phyloP scores from a whole-genome alignment of 2,888 invertebrate species.

The Osedax fenrisi region DNA sequence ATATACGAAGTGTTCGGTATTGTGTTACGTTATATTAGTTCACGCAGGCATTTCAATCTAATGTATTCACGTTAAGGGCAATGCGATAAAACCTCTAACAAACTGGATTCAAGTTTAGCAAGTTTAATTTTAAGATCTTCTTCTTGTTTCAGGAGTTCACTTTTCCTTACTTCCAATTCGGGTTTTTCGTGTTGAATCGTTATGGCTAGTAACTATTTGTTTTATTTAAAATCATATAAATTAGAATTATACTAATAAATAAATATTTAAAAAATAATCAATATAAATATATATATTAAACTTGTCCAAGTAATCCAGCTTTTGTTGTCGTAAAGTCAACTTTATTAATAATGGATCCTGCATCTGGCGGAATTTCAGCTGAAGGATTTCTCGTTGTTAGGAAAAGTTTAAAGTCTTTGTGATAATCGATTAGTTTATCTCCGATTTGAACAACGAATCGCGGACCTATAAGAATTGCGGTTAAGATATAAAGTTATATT shows the following conservation, averaged over 20 bases:
- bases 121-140: slow-evolving; percentile 76
- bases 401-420: slow-evolving; percentile 63
- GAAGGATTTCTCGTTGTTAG: slow-evolving; percentile 56
- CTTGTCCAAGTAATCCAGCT: slow-evolving; percentile 64
- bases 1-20: too few relatives aligned
- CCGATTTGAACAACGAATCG: slow-evolving; percentile 60
- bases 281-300: slow-evolving; percentile 39
- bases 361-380: slow-evolving; percentile 58
- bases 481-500: too few relatives aligned
- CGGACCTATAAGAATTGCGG: too few relatives aligned
- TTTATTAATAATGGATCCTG: slow-evolving; percentile 57
- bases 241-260: neutral
- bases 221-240: slow-evolving; percentile 1
- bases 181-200: slow-evolving; percentile 58
- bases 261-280: neutral
- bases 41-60: too few relatives aligned
- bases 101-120: slow-evolving; percentile 69
- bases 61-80: too few relatives aligned
- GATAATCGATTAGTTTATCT: slow-evolving; percentile 65
- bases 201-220: slow-evolving; percentile 43
- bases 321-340: slow-evolving; percentile 68
- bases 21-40: too few relatives aligned
- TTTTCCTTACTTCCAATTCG: slow-evolving; percentile 69
- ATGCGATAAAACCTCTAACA: slow-evolving; percentile 58
- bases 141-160: slow-evolving; percentile 69